Conservation (phyloP, 2,113 vertebrate genomes). For the Tychaedon coryphoeus region DNA sequence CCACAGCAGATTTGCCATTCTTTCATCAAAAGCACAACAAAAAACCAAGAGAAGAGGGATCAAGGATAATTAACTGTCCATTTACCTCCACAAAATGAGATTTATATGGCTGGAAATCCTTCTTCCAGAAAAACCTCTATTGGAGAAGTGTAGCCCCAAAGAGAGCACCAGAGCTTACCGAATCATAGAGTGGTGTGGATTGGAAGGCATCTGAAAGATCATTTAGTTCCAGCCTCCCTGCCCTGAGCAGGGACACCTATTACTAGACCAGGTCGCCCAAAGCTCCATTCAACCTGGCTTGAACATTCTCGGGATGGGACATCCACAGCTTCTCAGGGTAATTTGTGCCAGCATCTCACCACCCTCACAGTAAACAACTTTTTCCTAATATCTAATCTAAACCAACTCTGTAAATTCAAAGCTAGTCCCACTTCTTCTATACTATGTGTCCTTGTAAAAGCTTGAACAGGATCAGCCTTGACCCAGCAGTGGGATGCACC, state of each 20-base stretch:
- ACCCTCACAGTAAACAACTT: not conserved
- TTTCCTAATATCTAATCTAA: not conserved
- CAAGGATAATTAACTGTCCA: not conserved
- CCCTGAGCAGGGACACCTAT: too few species aligned
- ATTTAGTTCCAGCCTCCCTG: not conserved
- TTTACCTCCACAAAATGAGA: not conserved
- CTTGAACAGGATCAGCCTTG: not conserved
- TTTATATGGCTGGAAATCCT: not conserved
- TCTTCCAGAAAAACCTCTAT: not conserved
- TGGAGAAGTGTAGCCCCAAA: not conserved
- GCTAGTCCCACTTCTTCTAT: not conserved
- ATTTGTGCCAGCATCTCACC: not conserved
- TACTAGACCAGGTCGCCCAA: not conserved
- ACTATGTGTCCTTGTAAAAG: not conserved
- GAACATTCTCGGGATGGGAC: not conserved
- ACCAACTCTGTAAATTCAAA: not conserved
- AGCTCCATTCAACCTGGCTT: not conserved
- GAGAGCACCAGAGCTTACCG: not conserved
- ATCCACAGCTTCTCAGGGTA: not conserved
- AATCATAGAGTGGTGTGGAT: not conserved
- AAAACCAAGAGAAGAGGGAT: not conserved
- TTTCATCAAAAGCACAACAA: not conserved
- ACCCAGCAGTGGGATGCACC: fast-evolving
- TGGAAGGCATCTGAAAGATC: not conserved
- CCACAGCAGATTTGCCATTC: not conserved